phyloP scores from a whole-genome alignment of 2,888 invertebrate species.

The Patella depressa region DNA sequence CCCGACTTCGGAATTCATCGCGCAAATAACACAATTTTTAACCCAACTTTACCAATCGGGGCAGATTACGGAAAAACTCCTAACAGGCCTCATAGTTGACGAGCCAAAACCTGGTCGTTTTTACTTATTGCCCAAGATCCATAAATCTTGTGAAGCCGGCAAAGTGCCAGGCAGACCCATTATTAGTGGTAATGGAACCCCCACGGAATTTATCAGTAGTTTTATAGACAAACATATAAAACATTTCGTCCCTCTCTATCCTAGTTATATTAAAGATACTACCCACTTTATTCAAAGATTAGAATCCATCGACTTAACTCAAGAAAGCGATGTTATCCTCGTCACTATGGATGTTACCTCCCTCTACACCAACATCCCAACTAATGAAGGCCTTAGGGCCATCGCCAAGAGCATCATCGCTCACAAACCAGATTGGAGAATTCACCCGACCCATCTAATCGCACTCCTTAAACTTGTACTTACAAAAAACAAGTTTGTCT shows the following conservation, averaged over 20 bases:
- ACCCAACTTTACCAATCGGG: background rate
- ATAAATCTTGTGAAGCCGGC: background rate
- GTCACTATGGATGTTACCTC: no score
- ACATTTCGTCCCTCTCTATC: background rate
- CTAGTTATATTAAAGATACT: background rate
- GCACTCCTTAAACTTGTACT: no score
- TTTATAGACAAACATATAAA: conserved; percentile 1
- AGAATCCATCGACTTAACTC: background rate
- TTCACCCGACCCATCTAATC: no score
- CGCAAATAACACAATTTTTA: background rate
- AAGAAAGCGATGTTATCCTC: no score
- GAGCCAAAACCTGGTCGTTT: background rate
- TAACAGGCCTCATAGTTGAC: background rate
- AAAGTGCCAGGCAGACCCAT: conserved; percentile 11
- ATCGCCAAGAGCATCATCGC: no score
- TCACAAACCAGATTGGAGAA: no score
- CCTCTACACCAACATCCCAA: no score
- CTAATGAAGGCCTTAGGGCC: no score
- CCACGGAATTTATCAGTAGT: background rate
- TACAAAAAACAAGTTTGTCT: no score
- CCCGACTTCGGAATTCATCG: background rate
- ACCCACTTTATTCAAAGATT: background rate
- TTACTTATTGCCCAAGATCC: conserved; percentile 3
- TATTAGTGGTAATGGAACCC: conserved; percentile 7
- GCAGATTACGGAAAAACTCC: conserved; percentile 1